phyloP scores from a whole-genome alignment of 2,113 vertebrate genomes.

The Theristicus caerulescens region DNA sequence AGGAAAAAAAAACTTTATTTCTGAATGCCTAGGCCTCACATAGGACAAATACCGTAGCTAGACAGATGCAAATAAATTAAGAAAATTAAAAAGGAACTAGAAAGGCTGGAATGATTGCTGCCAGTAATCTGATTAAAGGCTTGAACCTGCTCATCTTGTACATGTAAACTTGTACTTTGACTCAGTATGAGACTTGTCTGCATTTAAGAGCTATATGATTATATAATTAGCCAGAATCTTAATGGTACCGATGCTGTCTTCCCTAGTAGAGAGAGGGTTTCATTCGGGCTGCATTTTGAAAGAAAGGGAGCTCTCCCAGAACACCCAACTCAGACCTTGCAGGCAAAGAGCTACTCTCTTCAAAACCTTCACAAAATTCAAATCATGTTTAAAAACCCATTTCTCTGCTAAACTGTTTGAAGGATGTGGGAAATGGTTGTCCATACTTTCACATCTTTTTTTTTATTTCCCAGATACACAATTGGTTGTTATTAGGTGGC shows the following conservation, averaged over 20 bases:
- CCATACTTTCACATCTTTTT: background rate
- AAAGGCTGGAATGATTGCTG: background rate
- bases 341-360: background rate
- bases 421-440: background rate
- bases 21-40: background rate
- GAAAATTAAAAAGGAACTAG: background rate
- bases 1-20: background rate
- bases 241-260: background rate
- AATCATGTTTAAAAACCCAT: background rate
- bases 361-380: background rate
- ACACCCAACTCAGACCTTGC: background rate
- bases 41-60: background rate
- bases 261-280: background rate
- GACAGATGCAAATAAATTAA: background rate
- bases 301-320: background rate
- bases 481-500: background rate
- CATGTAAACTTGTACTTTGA: background rate
- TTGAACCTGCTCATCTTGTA: background rate
- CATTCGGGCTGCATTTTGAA: background rate
- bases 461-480: background rate
- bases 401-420: background rate
- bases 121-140: background rate
- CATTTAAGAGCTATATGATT: background rate
- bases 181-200: background rate
- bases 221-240: background rate